phyloP scores from a whole-genome alignment of 2,888 invertebrate species.

The Julus scandinavius region DNA sequence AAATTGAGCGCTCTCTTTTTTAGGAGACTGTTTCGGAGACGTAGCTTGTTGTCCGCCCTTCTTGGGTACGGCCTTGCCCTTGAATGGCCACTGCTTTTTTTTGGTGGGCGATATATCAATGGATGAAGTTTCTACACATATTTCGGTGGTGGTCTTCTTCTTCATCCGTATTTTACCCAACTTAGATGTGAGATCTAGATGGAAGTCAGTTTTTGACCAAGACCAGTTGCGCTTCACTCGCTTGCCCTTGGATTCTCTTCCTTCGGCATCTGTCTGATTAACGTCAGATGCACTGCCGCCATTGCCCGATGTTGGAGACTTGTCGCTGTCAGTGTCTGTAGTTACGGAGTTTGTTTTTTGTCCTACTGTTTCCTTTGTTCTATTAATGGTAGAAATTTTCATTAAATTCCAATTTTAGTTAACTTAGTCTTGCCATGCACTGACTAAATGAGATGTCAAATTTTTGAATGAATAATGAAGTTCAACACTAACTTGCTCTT shows the following conservation, averaged over 20 bases:
- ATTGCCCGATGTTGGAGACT: conserved; percentile 51
- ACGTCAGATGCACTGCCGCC: conserved; percentile 38
- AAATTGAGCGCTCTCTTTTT: conserved; percentile 73
- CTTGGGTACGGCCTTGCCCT: conserved; percentile 52
- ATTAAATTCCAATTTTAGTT: not conserved
- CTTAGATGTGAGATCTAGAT: conserved; percentile 68
- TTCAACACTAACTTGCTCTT: not conserved
- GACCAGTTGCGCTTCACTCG: conserved; percentile 68
- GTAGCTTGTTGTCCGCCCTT: conserved; percentile 53
- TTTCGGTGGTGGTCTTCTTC: conserved; percentile 62
- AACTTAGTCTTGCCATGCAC: not conserved
- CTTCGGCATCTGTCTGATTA: conserved; percentile 69
- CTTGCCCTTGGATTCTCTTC: conserved; percentile 69
- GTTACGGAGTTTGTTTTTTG: conserved; percentile 1
- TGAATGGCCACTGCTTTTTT: conserved; percentile 69
- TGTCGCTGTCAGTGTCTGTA: conserved; percentile 52
- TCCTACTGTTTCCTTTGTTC: not conserved
- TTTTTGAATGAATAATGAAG: not conserved
- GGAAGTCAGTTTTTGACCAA: conserved; percentile 70
- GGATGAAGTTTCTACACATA: conserved; percentile 52
- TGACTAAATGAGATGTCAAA: not conserved
- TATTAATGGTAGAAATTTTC: not conserved
- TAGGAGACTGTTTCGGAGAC: conserved; percentile 62
- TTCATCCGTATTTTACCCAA: conserved; percentile 66
- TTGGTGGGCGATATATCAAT: conserved; percentile 56